phyloP scores from a whole-genome alignment of 2,113 vertebrate genomes.

The Cercocebus atys region DNA sequence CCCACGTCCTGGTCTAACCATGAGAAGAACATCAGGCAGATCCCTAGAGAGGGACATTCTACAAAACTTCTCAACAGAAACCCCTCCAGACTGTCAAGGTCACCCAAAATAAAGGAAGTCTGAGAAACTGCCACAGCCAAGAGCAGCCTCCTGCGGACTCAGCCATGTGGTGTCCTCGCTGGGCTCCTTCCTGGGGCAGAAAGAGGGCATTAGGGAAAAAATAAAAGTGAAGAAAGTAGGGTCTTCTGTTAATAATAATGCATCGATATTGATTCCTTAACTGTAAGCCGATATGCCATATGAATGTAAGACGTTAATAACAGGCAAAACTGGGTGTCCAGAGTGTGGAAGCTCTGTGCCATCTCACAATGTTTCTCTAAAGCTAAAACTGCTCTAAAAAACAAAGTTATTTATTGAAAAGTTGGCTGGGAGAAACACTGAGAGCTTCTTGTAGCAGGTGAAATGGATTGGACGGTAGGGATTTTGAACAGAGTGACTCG shows the following conservation, averaged over 20 bases:
- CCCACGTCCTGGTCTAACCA: too few species aligned
- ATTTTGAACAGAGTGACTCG: background rate
- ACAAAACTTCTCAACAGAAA: background rate
- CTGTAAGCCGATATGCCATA: fast-evolving
- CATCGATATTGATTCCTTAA: fast-evolving
- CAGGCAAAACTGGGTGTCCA: fast-evolving
- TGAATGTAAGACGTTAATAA: fast-evolving
- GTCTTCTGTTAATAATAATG: background rate
- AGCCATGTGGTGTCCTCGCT: fast-evolving
- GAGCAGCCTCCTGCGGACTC: background rate
- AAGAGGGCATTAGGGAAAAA: background rate
- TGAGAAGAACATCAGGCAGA: background rate
- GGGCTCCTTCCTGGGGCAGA: background rate
- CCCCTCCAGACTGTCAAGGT: background rate
- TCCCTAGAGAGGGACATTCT: background rate
- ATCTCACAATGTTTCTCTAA: background rate
- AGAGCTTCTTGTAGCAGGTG: fast-evolving
- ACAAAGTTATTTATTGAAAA: fast-evolving
- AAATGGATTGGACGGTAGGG: background rate
- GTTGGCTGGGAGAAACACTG: background rate
- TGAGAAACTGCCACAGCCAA: background rate
- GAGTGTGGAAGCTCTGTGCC: fast-evolving
- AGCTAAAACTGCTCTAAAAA: background rate
- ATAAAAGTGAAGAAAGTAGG: too few species aligned
- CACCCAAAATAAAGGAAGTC: background rate